Evolutionary conservation across 2,888 invertebrate genomes (phyloP).

Genomic region (Minunthozetes semirufus): DNA sequence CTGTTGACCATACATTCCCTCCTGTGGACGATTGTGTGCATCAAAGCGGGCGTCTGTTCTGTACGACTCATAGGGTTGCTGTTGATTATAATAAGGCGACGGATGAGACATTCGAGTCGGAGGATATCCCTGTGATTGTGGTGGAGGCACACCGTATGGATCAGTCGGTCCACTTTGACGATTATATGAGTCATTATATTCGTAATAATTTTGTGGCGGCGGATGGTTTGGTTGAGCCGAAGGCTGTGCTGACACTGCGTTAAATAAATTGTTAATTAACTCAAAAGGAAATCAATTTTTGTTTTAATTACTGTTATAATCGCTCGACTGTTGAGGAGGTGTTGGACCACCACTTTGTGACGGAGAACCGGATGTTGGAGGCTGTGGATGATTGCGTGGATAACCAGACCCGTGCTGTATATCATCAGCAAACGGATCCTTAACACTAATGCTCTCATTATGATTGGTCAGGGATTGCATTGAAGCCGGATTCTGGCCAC

Average conservation of each 20-base stretch:
- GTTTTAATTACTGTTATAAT: constrained; percentile 18
- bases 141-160: constrained; percentile 40
- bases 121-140: constrained; percentile 38
- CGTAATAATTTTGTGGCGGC: constrained; percentile 11
- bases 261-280: constrained; percentile 1
- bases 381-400: not conserved
- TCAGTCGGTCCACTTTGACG: constrained; percentile 33
- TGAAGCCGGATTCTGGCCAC: constrained; percentile 4
- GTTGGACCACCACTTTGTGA: constrained; percentile 39
- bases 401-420: constrained; percentile 32
- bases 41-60: not conserved
- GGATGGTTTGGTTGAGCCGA: constrained; percentile 13
- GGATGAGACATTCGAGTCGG: constrained; percentile 38
- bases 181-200: constrained; percentile 3
- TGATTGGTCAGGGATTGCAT: constrained; percentile 22
- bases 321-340: constrained; percentile 14
- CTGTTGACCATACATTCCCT: constrained; percentile 23
- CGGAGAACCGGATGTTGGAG: constrained; percentile 37
- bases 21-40: constrained; percentile 16
- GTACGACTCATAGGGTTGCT: not conserved
- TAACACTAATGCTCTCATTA: constrained; percentile 38
- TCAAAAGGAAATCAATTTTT: not conserved
- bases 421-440: constrained; percentile 42
- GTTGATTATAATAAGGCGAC: constrained; percentile 10
- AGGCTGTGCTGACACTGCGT: constrained; percentile 11